These are phyloP conservation scores for Chaunax sp. DNA, from an alignment of 2,797 vertebrate species.

Conservation along the genomic window DNA sequence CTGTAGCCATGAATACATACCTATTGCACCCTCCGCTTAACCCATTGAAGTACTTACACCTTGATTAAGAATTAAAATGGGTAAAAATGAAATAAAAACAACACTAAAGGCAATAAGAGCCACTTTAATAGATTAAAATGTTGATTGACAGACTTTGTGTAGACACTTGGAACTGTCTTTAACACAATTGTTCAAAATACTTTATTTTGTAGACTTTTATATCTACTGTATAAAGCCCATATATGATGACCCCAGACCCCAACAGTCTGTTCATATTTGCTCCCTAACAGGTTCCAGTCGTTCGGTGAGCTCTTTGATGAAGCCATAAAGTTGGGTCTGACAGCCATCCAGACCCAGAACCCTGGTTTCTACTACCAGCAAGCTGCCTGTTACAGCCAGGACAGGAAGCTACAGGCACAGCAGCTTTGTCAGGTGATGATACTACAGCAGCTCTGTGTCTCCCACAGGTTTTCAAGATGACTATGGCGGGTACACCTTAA, in stretches of 20 bases:
- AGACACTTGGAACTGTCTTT: too few species aligned
- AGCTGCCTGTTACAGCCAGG: conserved; percentile 95
- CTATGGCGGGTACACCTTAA: too few species aligned
- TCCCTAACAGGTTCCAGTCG: conserved; percentile 90
- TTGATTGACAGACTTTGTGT: neutral
- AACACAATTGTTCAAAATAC: too few species aligned
- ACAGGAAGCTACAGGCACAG: conserved; percentile 89
- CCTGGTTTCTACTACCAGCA: conserved; percentile 99
- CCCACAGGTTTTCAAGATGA: neutral
- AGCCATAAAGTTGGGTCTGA: conserved; percentile 96
- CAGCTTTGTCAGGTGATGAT: conserved; percentile 85
- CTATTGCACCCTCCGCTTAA: neutral
- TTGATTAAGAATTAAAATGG: neutral
- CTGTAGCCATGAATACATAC: neutral
- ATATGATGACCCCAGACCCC: neutral
- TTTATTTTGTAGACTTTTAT: too few species aligned
- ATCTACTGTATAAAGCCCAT: too few species aligned
- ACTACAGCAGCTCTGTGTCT: neutral
- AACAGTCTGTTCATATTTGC: neutral
- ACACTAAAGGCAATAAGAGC: neutral
- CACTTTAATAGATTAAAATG: neutral
- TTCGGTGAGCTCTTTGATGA: conserved; percentile 99
- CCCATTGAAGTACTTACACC: neutral
- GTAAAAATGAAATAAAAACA: too few species aligned
- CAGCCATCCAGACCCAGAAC: conserved; percentile 98